Evolutionary conservation across 92 coral and sea anemone genomes (phyloP), one percentile per base, ranked within the genome.

Genomic region (Blastomussa wellsi): DNA sequence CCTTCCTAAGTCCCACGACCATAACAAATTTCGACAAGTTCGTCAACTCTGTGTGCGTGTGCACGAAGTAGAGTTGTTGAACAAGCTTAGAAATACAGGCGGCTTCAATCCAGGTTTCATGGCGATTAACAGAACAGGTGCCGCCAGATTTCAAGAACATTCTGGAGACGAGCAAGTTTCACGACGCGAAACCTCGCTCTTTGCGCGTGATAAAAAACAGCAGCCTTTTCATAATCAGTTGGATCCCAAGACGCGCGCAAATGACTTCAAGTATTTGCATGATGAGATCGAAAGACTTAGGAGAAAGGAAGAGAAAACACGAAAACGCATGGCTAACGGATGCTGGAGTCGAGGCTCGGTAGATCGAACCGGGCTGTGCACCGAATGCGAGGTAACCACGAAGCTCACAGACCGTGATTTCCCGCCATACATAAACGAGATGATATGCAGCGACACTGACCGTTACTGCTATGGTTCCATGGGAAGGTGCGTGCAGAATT

Each of bases 341-440:
- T 83, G 86, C 62, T 74, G 80, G 86, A 36, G 86, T 15, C 59
- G 71, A 36, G 86, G 86, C 26, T 29, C 79, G 14, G 32, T 82
- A 48, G 72, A 71, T 4, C 31, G 24, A 41, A 52, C 37, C 20
- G 2, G 0, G 22, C 48, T 93, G 81, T 93, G 95, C 42, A 68
- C 90, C 15, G 90, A 86, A 33, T 93, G 95, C 77, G 76, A 81
- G 3, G 51, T 79, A 55, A 62, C 78, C 16, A 93, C 92, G 12
- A 65, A 35, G 7, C 92, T 88, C 10, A 36, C 87, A 15, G 53
- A 15, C 10, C 36, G 59, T 51, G 76, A 48, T 57, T 57, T 87
- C 33, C 95, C 95, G 44, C 86, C 76, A 48, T 81, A 22, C 33
- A 88, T 93, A 72, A 93, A 93, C 52, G 95, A 93, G 70, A 90